Percentiles rank a stretch among this genome's conserved stretches.
phyloP scores from a whole-genome alignment of 2,888 invertebrate species.

The Congeria kusceri region DNA sequence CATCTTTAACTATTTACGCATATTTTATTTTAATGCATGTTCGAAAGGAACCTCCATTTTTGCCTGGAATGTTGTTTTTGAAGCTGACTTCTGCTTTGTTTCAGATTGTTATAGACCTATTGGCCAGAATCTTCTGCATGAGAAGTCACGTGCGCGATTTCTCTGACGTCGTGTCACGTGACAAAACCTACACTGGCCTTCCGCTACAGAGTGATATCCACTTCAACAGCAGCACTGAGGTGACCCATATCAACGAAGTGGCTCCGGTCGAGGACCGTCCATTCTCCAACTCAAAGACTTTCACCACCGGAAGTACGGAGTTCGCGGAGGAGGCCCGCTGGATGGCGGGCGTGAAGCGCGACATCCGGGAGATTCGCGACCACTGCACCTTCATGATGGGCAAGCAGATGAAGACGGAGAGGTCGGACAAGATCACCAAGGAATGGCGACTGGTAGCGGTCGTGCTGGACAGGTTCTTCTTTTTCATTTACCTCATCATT shows the following conservation, averaged over 20 bases:
- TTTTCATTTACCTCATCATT: constrained; percentile 82
- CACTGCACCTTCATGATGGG: constrained; percentile 75
- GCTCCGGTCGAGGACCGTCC: constrained; percentile 24
- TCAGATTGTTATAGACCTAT: constrained; percentile 81
- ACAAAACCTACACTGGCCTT: constrained; percentile 15
- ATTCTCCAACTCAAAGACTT: constrained; percentile 6
- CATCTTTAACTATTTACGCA: too few species aligned
- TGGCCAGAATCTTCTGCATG: constrained; percentile 83
- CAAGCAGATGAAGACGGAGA: constrained; percentile 77
- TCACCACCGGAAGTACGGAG: constrained; percentile 29
- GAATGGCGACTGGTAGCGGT: constrained; percentile 84
- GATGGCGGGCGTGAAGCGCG: constrained; percentile 72
- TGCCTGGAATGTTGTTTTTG: too few species aligned
- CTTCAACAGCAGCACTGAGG: constrained; percentile 7
- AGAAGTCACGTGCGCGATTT: constrained; percentile 68
- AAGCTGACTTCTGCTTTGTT: constrained; percentile 16
- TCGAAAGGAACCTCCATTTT: too few species aligned
- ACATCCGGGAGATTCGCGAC: constrained; percentile 81
- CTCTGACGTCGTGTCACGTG: constrained; percentile 22
- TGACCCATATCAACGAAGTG: constrained; percentile 20
- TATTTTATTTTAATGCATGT: too few species aligned
- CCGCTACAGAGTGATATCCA: constrained; percentile 20
- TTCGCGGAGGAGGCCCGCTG: constrained; percentile 38
- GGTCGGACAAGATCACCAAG: constrained; percentile 76
- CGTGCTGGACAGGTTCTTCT: constrained; percentile 83